Percentiles rank a stretch among this genome's conserved stretches.
Evolutionary conservation across 1,140 invertebrate species (phyloP).

Genomic region (Bombus soroeensis): DNA sequence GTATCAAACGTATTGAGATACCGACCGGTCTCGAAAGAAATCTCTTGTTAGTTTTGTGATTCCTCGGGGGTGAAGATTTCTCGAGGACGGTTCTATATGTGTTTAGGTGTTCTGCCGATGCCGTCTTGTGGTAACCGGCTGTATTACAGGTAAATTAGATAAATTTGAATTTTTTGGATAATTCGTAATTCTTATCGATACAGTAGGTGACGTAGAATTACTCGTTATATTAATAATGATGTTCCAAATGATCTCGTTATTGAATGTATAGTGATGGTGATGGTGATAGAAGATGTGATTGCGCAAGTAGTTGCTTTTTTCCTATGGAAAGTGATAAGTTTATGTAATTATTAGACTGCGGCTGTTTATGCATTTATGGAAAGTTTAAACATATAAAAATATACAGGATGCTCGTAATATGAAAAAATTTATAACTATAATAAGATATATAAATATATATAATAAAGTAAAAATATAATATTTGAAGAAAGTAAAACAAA

Average conservation of each 20-base stretch:
- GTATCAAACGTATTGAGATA: not conserved
- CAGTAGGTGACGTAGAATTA: not conserved
- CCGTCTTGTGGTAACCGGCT: conserved; percentile 21
- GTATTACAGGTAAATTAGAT: conserved; percentile 26
- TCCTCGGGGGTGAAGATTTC: not conserved
- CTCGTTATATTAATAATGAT: no score
- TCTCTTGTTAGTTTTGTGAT: not conserved
- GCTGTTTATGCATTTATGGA: not conserved
- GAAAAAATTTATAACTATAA: not conserved
- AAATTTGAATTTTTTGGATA: not conserved
- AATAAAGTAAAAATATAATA: not conserved
- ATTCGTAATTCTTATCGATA: not conserved
- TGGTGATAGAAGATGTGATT: not conserved
- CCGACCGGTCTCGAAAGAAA: not conserved
- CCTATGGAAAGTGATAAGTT: not conserved
- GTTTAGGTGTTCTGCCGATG: conserved; percentile 17
- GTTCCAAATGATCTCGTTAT: not conserved
- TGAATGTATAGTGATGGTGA: not conserved
- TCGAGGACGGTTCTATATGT: not conserved
- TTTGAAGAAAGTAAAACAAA: not conserved
- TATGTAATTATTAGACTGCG: not conserved
- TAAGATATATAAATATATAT: not conserved
- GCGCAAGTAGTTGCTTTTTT: not conserved
- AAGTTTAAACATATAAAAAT: not conserved
- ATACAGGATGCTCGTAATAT: not conserved